These are phyloP conservation scores for Bathynomus jamesi DNA, from an alignment of 1,140 invertebrate genomes.

Conservation along the genomic window DNA sequence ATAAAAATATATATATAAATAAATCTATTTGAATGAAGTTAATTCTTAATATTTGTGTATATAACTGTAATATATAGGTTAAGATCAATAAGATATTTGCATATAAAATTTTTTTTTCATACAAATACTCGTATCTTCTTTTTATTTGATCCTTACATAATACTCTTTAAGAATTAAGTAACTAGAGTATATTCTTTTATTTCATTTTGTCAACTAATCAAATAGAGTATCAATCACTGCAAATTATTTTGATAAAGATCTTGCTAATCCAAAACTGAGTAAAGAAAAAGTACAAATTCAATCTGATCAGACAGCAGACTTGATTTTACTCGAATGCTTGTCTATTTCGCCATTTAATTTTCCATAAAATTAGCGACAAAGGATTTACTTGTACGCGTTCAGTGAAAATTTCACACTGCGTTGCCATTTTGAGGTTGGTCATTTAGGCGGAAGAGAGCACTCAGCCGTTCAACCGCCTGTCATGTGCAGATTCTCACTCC, in stretches of 20 bases:
- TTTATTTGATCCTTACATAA: too few species aligned
- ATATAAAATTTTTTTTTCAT: too few species aligned
- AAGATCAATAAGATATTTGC: too few species aligned
- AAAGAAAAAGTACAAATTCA: slow-evolving; percentile 26
- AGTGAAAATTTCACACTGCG: slow-evolving; percentile 30
- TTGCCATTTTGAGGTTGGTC: slow-evolving; percentile 26
- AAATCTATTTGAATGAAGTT: not conserved
- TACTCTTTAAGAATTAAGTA: too few species aligned
- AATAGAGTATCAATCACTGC: too few species aligned
- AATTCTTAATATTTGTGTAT: not conserved
- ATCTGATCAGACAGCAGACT: slow-evolving; percentile 34
- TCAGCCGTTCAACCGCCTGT: slow-evolving; percentile 13
- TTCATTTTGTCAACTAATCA: too few species aligned
- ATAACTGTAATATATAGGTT: not conserved
- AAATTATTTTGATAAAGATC: too few species aligned
- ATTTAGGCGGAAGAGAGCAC: not conserved
- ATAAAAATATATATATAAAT: not conserved
- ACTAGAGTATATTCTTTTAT: too few species aligned
- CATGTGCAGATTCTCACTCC: slow-evolving; percentile 18
- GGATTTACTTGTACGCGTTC: slow-evolving; percentile 26
- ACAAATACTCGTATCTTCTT: too few species aligned
- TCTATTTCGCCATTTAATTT: slow-evolving; percentile 34
- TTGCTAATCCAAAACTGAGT: too few species aligned
- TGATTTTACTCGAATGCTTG: slow-evolving; percentile 34
- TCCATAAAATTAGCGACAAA: slow-evolving; percentile 38